Percentiles rank a stretch among this genome's conserved stretches.
Evolutionary conservation across 2,113 vertebrate species (phyloP).

Genomic region (Archocentrus centrarchus): DNA sequence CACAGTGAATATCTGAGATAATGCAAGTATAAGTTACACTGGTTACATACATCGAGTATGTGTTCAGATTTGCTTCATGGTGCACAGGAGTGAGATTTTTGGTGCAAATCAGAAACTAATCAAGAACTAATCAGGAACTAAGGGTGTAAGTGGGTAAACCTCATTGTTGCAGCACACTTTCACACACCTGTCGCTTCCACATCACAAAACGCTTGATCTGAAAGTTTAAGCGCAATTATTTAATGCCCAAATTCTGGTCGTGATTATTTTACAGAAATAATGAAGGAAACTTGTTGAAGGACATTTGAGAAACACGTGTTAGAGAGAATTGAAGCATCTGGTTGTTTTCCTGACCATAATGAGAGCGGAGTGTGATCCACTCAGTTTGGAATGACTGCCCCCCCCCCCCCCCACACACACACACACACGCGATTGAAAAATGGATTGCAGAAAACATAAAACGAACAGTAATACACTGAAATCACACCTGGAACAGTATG

Average conservation of each 20-base stretch:
- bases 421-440: background rate
- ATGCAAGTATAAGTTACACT: no score
- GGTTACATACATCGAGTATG: background rate
- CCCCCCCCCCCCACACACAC: no score
- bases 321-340: conserved; percentile 15
- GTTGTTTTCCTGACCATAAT: conserved; percentile 7
- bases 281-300: conserved; percentile 1
- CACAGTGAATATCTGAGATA: no score
- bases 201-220: background rate
- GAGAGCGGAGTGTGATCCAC: background rate
- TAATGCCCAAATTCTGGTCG: background rate
- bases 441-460: background rate
- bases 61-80: background rate
- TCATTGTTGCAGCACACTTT: background rate
- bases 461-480: background rate
- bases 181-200: background rate
- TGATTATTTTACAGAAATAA: background rate
- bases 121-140: background rate
- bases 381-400: conserved; percentile 11
- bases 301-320: conserved; percentile 36
- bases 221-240: background rate
- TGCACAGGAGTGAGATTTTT: background rate
- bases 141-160: background rate
- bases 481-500: conserved; percentile 94
- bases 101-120: background rate